These are phyloP conservation scores for Diogma glabrata DNA, from an alignment of 2,888 invertebrate species.

Conservation along the genomic window DNA sequence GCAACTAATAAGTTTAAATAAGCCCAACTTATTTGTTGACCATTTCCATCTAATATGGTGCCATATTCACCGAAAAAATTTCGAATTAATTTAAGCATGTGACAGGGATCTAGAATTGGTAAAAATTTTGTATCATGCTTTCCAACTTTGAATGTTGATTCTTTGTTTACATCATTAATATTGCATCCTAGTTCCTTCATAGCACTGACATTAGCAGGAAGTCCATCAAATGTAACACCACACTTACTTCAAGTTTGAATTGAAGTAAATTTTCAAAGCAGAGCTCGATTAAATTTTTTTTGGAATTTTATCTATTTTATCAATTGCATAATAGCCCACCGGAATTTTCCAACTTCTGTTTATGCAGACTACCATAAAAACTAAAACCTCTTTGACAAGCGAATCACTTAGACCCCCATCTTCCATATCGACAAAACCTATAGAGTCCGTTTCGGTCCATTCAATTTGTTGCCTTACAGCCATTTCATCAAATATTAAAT, in stretches of 20 bases:
- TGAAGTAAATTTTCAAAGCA: background rate
- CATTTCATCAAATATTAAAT: conserved; percentile 3
- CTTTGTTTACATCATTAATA: background rate
- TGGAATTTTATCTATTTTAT: background rate
- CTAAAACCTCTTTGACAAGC: background rate
- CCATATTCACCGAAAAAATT: no score
- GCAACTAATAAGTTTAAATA: no score
- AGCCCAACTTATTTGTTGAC: no score
- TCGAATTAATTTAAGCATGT: background rate
- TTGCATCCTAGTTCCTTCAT: background rate
- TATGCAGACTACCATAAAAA: background rate
- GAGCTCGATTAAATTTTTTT: background rate
- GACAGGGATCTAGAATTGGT: background rate
- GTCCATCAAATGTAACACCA: background rate
- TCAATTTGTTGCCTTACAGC: background rate
- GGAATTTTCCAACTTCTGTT: background rate
- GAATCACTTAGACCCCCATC: background rate
- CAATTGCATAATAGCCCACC: background rate
- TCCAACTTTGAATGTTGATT: background rate
- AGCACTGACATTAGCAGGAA: background rate
- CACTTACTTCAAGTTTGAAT: background rate
- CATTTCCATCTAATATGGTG: no score
- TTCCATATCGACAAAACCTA: background rate
- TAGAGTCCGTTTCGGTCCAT: background rate
- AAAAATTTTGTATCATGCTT: background rate